Base-by-base conservation (phyloP, 2,888 invertebrate species). In the Taphrorychus bicolor region DNA sequence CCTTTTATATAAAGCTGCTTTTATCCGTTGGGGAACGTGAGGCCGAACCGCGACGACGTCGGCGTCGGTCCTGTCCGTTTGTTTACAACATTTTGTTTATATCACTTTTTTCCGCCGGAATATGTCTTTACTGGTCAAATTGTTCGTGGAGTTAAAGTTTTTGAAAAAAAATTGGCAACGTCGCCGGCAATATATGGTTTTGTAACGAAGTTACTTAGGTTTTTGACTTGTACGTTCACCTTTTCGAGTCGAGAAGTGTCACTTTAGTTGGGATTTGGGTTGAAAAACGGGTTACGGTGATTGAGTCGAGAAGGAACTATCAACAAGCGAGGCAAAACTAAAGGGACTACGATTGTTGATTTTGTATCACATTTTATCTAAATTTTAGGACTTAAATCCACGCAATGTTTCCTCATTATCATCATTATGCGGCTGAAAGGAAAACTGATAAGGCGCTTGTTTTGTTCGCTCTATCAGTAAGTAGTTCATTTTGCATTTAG, bases 1-100 rank as follows among this genome's bases (percentile, higher is more conserved):
- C 68, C 68, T 68, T 68, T 68, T 64, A 68, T 68, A 68, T 68
- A 68, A 68, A 68, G 68, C 63, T 67, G 67, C 67, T 57, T 68
- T 68, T 68, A 68, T 59, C 68, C 32, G 32, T 32, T 32, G 9
- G 32, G 11, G 32, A 32, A 32, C 7, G 32, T 9, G 32, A 32
- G 32, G 32, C 32, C 32, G 32, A 32, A 9, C 32, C 32, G 32
- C 7, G 32, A n/a, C 32, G 7, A 32, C 11, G 32, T 32, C 32
- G 32, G 32, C 49, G 18, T 49, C 49, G 49, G 11, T 49, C 18
- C 19, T 49, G 18, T 49, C 21, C 16, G 2, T 11, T 49, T 49
- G 18, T 49, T 17, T 18, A 19, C 49, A 19, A 49, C 18, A 49
- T 49, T 19, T 17, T 49, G 11, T 18, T 19, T 32, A 11, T 32